Evolutionary conservation across 2,797 vertebrate species (phyloP).

Genomic region (Morelia viridis): DNA sequence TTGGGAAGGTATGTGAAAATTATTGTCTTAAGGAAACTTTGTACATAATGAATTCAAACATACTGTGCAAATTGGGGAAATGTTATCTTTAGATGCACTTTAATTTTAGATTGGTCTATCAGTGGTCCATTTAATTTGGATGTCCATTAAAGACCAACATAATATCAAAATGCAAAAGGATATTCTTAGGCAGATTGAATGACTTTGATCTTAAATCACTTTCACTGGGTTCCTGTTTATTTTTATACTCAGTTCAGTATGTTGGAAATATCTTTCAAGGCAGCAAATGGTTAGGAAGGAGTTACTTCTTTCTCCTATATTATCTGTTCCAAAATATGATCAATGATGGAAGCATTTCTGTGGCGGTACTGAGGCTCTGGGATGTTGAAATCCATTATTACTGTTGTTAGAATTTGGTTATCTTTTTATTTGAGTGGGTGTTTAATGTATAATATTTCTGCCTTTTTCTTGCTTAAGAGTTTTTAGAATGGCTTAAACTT

Average conservation of each 20-base stretch:
- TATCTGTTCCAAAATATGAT: background rate
- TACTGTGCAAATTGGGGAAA: background rate
- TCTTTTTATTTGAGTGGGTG: background rate
- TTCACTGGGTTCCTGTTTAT: background rate
- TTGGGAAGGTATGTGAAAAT: background rate
- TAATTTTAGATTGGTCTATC: background rate
- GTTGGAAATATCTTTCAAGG: background rate
- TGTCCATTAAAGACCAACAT: background rate
- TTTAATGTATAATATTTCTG: background rate
- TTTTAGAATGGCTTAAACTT: background rate
- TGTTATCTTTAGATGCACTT: background rate
- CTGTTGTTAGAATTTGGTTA: background rate
- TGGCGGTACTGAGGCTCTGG: no score
- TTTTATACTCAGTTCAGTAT: background rate
- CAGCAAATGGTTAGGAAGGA: background rate
- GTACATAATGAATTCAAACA: background rate
- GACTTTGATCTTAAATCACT: background rate
- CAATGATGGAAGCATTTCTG: background rate
- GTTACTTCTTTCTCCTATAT: background rate
- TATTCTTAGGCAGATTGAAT: background rate
- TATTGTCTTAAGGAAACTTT: background rate
- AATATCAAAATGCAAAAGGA: background rate
- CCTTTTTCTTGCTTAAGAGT: background rate
- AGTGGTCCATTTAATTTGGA: background rate
- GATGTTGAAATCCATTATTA: background rate